Conservation (phyloP, 2,797 vertebrate genomes). For the Zalophus californianus region DNA sequence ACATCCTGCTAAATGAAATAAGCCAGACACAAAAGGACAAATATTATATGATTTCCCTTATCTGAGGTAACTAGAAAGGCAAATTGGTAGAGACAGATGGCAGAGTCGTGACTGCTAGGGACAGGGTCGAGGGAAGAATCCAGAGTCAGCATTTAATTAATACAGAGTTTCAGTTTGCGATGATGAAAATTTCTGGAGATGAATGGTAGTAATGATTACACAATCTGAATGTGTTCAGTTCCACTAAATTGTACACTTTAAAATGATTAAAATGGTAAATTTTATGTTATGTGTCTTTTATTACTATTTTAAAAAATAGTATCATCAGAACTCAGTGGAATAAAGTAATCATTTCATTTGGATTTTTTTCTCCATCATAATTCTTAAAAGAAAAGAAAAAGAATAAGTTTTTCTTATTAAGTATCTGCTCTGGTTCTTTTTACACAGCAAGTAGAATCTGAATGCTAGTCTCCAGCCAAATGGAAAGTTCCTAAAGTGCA, state of each 20-base stretch:
- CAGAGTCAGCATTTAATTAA: neutral
- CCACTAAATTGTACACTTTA: neutral
- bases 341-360: neutral
- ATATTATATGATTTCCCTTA: neutral
- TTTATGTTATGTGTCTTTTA: neutral
- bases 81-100: neutral
- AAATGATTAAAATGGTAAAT: neutral
- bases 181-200: neutral
- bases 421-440: neutral
- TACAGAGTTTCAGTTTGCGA: neutral
- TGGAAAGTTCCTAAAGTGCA: neutral
- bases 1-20: neutral
- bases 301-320: neutral
- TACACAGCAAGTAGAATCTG: neutral
- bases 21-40: neutral
- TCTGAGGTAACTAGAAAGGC: neutral
- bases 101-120: neutral
- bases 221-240: neutral
- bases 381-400: neutral
- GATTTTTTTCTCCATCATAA: neutral
- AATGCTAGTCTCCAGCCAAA: too few species aligned
- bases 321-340: neutral
- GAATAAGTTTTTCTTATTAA: neutral
- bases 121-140: neutral
- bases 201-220: neutral